Evolutionary conservation across 2,797 vertebrate species (phyloP).

Genomic region (Diplodus sargus): DNA sequence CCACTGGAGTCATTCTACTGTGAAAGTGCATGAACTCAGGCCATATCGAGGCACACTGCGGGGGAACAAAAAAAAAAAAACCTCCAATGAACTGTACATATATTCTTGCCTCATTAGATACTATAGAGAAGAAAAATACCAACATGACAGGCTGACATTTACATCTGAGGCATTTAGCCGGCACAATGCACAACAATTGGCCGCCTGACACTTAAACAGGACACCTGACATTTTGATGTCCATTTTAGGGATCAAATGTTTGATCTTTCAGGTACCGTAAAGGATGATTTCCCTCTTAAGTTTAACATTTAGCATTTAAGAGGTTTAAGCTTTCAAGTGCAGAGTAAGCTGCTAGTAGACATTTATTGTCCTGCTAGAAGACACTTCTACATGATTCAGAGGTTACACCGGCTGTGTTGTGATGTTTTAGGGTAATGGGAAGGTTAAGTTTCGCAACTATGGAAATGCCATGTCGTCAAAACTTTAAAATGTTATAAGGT

Average conservation of each 20-base stretch:
- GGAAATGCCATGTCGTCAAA: neutral
- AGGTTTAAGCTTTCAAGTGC: neutral
- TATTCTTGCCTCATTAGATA: neutral
- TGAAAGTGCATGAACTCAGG: slow-evolving; percentile 8
- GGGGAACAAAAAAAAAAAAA: neutral
- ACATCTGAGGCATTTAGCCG: neutral
- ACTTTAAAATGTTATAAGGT: neutral
- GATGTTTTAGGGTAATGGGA: neutral
- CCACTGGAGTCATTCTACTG: neutral
- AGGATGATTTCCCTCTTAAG: neutral
- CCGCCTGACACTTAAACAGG: slow-evolving; percentile 17
- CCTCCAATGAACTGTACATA: neutral
- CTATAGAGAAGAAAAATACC: slow-evolving; percentile 6
- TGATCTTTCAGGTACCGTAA: neutral
- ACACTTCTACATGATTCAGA: slow-evolving; percentile 2
- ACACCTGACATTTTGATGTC: slow-evolving; percentile 27
- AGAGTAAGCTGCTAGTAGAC: neutral
- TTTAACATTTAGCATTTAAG: slow-evolving; percentile 1
- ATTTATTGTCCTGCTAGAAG: neutral
- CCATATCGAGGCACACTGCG: neutral
- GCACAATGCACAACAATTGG: neutral
- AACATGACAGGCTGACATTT: slow-evolving; percentile 36
- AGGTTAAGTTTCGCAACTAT: neutral
- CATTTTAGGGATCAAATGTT: slow-evolving; percentile 9
- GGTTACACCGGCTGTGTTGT: neutral